Percentiles rank a stretch among this genome's conserved stretches.
phyloP scores from a whole-genome alignment of 2,113 vertebrate species.

The Mesocricetus auratus region DNA sequence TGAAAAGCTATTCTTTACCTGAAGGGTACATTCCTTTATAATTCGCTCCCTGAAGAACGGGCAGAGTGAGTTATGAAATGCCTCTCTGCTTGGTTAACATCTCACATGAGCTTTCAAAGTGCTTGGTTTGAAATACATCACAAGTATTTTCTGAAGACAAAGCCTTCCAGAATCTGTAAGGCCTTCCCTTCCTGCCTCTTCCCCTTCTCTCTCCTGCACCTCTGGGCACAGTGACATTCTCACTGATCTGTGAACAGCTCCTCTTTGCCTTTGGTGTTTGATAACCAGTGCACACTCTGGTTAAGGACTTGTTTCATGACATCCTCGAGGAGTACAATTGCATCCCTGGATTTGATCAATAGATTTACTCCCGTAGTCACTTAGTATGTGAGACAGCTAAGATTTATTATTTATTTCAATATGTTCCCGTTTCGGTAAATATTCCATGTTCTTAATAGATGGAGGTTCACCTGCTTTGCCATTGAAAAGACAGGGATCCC shows the following conservation, averaged over 20 bases:
- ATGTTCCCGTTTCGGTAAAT: neutral
- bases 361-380: neutral
- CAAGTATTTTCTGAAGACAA: neutral
- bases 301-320: neutral
- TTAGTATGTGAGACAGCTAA: neutral
- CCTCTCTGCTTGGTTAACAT: neutral
- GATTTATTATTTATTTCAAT: neutral
- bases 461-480: neutral
- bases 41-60: neutral
- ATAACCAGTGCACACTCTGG: neutral
- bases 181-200: neutral
- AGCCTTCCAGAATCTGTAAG: neutral
- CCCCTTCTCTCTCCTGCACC: too few species aligned
- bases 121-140: conserved; percentile 11
- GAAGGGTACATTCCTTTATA: neutral
- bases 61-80: neutral
- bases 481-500: neutral
- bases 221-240: neutral
- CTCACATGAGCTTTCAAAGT: neutral
- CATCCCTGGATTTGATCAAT: neutral
- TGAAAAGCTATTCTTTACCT: neutral
- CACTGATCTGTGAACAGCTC: neutral
- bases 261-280: neutral
- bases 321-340: neutral
- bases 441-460: neutral